Evolutionary conservation across 1,140 invertebrate genomes (phyloP), one percentile per base, ranked within the genome.

Genomic region (Ericerus pela): DNA sequence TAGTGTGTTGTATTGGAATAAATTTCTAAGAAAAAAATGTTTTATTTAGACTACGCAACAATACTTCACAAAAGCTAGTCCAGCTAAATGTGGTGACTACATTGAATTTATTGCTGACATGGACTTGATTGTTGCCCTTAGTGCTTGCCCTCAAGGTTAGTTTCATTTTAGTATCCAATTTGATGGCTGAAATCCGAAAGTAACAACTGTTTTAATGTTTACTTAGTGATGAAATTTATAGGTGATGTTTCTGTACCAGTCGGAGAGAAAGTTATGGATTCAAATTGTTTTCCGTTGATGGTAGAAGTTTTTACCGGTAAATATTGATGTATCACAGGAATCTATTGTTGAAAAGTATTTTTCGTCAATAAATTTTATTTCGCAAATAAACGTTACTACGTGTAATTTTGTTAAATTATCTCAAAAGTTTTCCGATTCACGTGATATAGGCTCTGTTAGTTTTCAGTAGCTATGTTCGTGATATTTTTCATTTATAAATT

Each of bases 81-180:
- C 73, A 6, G 71, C 71, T 0, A 62, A 60, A 54, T 68, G 68
- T 58, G 73, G 73, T 6, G 73, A 74, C 53, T 74, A 68, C 26
- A 70, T 74, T 53, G 73, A 74, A 60, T 73, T 74, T 54, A 68
- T 74, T 47, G 73, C 73, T 14, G 73, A 74, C 54, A 74, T 74
- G 65, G 70, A 74, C 67, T 60, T 74, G 22, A 58, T 73, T 51
- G 71, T 72, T 16, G 72, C 68, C 27, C 55, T 74, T 0, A 68
- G 69, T 43, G 64, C 69, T 28, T 74, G 73, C 62, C 73, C 73
- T 4, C 69, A 73, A 51, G 67, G 67, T 64, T 56, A 56, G 26
- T 14, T 8, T 4, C 26, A 38, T 24, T 47, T 47, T 18, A 41
- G 37, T 41, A 16, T 38, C 20, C 20, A 16, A 33, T 33, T 33